These are phyloP conservation scores for Capreolus pygargus DNA, from an alignment of 2,113 vertebrate species.

Conservation along the genomic window DNA sequence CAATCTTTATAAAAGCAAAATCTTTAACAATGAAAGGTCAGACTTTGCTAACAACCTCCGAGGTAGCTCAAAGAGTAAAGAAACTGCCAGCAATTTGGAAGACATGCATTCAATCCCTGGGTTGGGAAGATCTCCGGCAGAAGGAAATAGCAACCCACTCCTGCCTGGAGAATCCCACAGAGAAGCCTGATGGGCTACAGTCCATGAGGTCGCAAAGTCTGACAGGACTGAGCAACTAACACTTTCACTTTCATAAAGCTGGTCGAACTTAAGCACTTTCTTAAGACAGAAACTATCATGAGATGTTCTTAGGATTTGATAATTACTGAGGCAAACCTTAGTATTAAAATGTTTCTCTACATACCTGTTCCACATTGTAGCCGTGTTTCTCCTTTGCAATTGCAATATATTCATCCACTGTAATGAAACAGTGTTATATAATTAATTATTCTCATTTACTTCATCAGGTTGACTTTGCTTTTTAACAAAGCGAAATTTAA, in stretches of 20 bases:
- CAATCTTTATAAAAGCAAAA: neutral
- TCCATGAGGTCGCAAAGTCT: neutral
- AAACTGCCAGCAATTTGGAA: neutral
- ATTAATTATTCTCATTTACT: slow-evolving; percentile 56
- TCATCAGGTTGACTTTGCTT: neutral
- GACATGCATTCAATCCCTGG: neutral
- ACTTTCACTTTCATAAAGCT: neutral
- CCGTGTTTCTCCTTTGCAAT: slow-evolving; percentile 99
- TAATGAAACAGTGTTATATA: slow-evolving; percentile 74
- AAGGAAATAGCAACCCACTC: neutral
- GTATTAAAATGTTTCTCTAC: slow-evolving; percentile 49
- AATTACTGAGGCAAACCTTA: neutral
- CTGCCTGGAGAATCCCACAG: neutral
- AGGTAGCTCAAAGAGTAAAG: neutral
- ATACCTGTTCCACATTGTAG: slow-evolving; percentile 98
- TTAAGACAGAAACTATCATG: neutral
- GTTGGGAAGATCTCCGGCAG: neutral
- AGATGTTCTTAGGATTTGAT: neutral
- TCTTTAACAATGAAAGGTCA: neutral
- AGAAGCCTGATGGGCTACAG: neutral
- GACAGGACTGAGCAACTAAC: neutral
- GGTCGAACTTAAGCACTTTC: neutral
- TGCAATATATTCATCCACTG: slow-evolving; percentile 99
- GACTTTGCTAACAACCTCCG: neutral
- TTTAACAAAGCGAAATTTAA: slow-evolving; percentile 9